A percentile compares a stretch with the other conserved stretches of the same genome.
phyloP scores from a whole-genome alignment of 2,888 invertebrate species.

The Euphydryas editha region DNA sequence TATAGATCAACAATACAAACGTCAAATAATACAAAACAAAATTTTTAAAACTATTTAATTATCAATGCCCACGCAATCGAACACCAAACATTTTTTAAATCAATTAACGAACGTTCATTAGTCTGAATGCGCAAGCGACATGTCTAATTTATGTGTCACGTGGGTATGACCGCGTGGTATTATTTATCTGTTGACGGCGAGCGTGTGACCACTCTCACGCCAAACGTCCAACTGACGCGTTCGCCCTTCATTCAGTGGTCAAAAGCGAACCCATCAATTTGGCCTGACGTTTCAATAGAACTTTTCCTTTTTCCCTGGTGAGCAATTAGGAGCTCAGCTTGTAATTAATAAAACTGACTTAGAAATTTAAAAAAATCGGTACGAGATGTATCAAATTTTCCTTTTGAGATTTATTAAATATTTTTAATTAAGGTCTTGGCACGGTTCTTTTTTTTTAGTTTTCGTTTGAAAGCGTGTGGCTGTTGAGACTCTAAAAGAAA shows the following conservation, averaged over 20 bases:
- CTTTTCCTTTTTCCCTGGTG: conserved; percentile 73
- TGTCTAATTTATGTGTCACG: conserved; percentile 51
- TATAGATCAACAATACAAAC: not conserved
- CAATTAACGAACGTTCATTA: conserved; percentile 27
- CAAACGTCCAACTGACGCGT: conserved; percentile 77
- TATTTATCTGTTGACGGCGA: conserved; percentile 64
- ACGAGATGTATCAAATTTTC: conserved; percentile 18
- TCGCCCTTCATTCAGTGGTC: conserved; percentile 77
- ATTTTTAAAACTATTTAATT: conserved; percentile 9
- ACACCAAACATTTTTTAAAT: conserved; percentile 10
- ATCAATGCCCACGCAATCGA: conserved; percentile 1
- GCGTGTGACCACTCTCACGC: conserved; percentile 78
- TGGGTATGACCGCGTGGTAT: conserved; percentile 61
- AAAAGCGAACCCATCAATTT: conserved; percentile 80
- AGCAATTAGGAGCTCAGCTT: conserved; percentile 66
- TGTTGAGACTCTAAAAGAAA: not conserved
- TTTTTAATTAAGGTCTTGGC: conserved; percentile 16
- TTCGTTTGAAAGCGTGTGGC: not conserved
- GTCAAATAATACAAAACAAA: conserved; percentile 1
- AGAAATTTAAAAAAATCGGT: conserved; percentile 31
- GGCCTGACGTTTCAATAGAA: conserved; percentile 79
- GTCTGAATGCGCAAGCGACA: conserved; percentile 55
- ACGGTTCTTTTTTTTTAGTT: not conserved
- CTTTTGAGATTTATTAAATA: conserved; percentile 24
- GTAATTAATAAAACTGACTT: conserved; percentile 66